Evolutionary conservation across 53 echinoderm and acorn worm genomes (phyloP).

Genomic region (Patiria pectinifera): DNA sequence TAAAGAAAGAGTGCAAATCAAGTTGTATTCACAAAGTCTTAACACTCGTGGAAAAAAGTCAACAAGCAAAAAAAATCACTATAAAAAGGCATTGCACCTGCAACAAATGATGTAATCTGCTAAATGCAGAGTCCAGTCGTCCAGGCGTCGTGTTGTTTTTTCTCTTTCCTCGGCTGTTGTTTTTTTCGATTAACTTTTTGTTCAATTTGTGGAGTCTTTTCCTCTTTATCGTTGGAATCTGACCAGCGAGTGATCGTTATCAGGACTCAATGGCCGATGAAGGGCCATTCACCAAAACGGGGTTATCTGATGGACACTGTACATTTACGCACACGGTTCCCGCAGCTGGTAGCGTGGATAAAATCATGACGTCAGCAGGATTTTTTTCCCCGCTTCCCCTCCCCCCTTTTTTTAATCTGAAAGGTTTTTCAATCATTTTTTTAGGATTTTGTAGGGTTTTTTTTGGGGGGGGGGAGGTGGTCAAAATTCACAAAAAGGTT

Average conservation of each 20-base stretch:
- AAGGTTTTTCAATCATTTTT: background rate
- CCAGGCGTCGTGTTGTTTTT: background rate
- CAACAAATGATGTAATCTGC: slow-evolving; percentile 14
- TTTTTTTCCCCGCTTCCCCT: background rate
- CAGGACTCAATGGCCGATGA: slow-evolving; percentile 1
- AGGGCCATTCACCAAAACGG: background rate
- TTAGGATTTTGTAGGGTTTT: background rate
- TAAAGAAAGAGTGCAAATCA: no score
- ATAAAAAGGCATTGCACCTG: no score
- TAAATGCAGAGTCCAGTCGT: background rate
- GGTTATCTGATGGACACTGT: slow-evolving; percentile 27
- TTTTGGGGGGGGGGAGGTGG: no score
- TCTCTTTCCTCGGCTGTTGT: background rate
- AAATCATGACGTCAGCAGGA: slow-evolving; percentile 4
- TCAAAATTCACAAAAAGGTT: no score
- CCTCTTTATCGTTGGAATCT: slow-evolving; percentile 19
- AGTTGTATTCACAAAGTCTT: no score
- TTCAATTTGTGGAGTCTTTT: slow-evolving; percentile 12
- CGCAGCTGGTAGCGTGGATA: background rate
- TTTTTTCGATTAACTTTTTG: slow-evolving; percentile 15
- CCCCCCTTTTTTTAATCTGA: background rate
- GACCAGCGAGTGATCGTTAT: background rate
- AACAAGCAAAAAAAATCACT: no score
- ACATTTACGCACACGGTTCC: background rate
- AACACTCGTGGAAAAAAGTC: no score